Evolutionary conservation across 2,113 vertebrate genomes (phyloP), one percentile per base, ranked within the genome.

Genomic region (Vicugna pacos): DNA sequence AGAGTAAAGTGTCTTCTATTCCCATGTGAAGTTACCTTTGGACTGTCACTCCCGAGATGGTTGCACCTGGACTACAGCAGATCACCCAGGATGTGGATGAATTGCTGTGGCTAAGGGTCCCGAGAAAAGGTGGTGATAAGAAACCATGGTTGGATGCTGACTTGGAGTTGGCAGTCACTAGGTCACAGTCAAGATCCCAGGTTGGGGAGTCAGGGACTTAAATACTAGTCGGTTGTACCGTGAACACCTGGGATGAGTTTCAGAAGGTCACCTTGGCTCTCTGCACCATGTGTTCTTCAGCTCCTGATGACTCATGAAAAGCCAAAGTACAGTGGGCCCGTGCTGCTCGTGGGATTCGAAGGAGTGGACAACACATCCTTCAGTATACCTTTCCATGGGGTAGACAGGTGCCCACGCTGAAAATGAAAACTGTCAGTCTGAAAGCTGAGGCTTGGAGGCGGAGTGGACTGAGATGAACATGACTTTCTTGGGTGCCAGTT

Each of bases 401-500:
- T 79, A 35, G 50, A 48, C 24, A 58, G 30, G 10, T 1, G 11
- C 6, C 24, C 24, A 7, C 7, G 0, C 24, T 11, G 8, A 16
- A 26, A 30, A 48, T 17, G 20, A 79, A 14, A 8, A 11, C 6
- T 0, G 20, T 30, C 5, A 0, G 1, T 42, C 35, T 54, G 67
- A 46, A 35, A 32, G 30, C 28, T 3, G 7, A 14, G 62, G n/a
- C 50, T 32, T n/a, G 24, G 54, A 14, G 50, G 20, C 0, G 26
- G 35, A 26, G 42, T 7, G 1, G 11, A 2, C 5, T 0, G 30
- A 6, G 22, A 5, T 1, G 8, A 54, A 5, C 6, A 0, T 2
- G 30, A 5, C 24, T 64, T 35, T 15, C 6, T 0, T 0, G 30
- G 8, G 20, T 0, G 28, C 22, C 26, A 26, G 28, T 13, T 28